phyloP scores from a whole-genome alignment of 2,113 vertebrate genomes.

The mouse (Mus musculus) region GRCm39 chr4:53470001-53470500 shows the following conservation, averaged over 20 bases:
- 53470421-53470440: not conserved
- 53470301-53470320: not conserved
- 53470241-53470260: not conserved
- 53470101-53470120: conserved; percentile 54
- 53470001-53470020: conserved; percentile 10
- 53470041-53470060: conserved; percentile 17
- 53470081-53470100: conserved; percentile 60
- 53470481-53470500: not conserved
- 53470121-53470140: conserved; percentile 58
- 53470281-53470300: not conserved
- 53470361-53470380: not conserved
- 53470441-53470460: conserved; percentile 8
- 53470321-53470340: not conserved
- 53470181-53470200: conserved; percentile 1
- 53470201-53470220: conserved; percentile 5
- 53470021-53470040: conserved; percentile 41
- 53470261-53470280: not conserved
- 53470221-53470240: conserved; percentile 43
- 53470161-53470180: conserved; percentile 59
- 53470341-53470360: not conserved
- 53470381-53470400: not conserved
- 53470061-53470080: conserved; percentile 47
- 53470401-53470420: not conserved
- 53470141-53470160: conserved; percentile 35
- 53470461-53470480: not conserved